Conservation (phyloP, 1,140 invertebrate species). For the silkworm (Bombyx mori) region ASM3026992v2 NC_085117.1:3097501-3098000, state of each 20-base stretch:
- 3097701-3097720: not conserved
- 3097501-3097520: not conserved
- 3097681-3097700: not conserved
- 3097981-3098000: no score
- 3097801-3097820: not conserved
- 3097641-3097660: slow-evolving; percentile 17
- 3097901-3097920: no score
- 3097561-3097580: slow-evolving; percentile 21
- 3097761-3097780: not conserved
- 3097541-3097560: slow-evolving; percentile 7
- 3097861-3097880: no score
- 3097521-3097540: not conserved
- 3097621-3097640: slow-evolving; percentile 18
- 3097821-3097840: no score
- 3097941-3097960: no score
- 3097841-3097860: no score
- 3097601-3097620: slow-evolving; percentile 13
- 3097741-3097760: not conserved
- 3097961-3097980: no score
- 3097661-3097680: slow-evolving; percentile 15
- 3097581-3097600: slow-evolving; percentile 10
- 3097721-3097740: not conserved
- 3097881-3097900: no score
- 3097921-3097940: no score
- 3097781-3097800: not conserved